A percentile compares a stretch with the other conserved stretches of the same genome.
phyloP scores from a whole-genome alignment of 2,888 invertebrate genomes.

The Agonopterix subpropinquella region DNA sequence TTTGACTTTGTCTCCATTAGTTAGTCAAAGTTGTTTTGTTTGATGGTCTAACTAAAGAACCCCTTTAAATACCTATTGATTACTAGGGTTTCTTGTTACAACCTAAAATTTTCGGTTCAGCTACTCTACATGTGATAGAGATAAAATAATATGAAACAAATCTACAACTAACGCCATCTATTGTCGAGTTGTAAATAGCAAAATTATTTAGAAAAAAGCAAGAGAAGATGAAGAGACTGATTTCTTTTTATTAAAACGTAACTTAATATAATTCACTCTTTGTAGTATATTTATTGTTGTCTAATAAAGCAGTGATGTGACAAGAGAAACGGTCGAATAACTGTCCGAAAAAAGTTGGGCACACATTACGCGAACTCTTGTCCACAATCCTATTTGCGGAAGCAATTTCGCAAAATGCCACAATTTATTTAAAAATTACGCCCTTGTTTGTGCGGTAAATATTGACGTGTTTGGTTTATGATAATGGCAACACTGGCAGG shows the following conservation, averaged over 20 bases:
- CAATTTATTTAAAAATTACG: slow-evolving; percentile 77
- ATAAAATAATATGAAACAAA: background rate
- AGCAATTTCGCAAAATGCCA: slow-evolving; percentile 74
- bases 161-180: slow-evolving; percentile 32
- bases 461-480: slow-evolving; percentile 76
- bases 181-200: slow-evolving; percentile 7
- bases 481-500: slow-evolving; percentile 74
- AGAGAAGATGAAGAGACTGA: too few species aligned
- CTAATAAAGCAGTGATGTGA: background rate
- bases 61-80: too few species aligned
- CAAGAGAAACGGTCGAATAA: background rate
- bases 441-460: slow-evolving; percentile 75
- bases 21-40: too few species aligned
- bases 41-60: too few species aligned
- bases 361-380: slow-evolving; percentile 54
- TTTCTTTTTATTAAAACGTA: background rate
- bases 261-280: background rate
- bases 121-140: too few species aligned
- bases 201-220: too few species aligned
- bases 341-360: slow-evolving; percentile 54
- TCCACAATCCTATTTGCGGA: slow-evolving; percentile 70
- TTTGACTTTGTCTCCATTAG: too few species aligned
- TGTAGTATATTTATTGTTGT: background rate
- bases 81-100: too few species aligned
- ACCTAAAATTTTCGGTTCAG: too few species aligned